Evolutionary conservation across 1,140 invertebrate species (phyloP), one percentile per base, ranked within the genome.

Genomic region (Drosophila athabasca): DNA sequence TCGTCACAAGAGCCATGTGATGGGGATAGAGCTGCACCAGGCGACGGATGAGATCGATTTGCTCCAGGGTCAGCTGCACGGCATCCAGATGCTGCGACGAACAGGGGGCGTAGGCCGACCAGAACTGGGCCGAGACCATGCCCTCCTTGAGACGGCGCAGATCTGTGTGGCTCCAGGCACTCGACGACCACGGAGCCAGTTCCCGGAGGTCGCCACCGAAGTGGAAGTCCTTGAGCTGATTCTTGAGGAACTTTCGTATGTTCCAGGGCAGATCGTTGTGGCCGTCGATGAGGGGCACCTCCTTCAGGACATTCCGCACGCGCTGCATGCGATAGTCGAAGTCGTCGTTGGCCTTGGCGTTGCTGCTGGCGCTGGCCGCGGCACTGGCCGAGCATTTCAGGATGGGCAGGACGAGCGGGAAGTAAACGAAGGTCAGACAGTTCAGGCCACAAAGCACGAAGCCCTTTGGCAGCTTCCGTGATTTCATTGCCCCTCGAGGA

Each of bases 221-320:
- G 44, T 95, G 94, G 73, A 96, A 95, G 52, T 95, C 94, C 67
- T 94, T 94, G 66, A 96, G 93, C 87, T 95, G 95, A 88, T 96
- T 96, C 79, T 95, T 95, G 6, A 96, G 93, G 72, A 96, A 96
- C 90, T 95, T 96, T 62, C 96, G 92, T 54, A 96, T 95, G 89
- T 97, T 96, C 95, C 96, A 97, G 0, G 96, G 95, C 29, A 97
- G 90, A 87, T 97, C 96, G 92, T 97, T 97, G 93, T 97, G 97
- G 3, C 93, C 93, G 77, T 94, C 93, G 85, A 94, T 94, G 75
- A 94, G 90, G 29, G 93, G 93, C 79, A 94, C 93, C 71, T 94
- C 93, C 43, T 92, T 92, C 35, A 94, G 85, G 26, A 93, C 93
- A 72, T 93, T 92, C 46, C 92, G 90, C 44, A 93, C 93, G 19